Percentiles rank a stretch among this genome's conserved stretches.
phyloP scores from a whole-genome alignment of 2,888 invertebrate genomes.

The Acheta domesticus region DNA sequence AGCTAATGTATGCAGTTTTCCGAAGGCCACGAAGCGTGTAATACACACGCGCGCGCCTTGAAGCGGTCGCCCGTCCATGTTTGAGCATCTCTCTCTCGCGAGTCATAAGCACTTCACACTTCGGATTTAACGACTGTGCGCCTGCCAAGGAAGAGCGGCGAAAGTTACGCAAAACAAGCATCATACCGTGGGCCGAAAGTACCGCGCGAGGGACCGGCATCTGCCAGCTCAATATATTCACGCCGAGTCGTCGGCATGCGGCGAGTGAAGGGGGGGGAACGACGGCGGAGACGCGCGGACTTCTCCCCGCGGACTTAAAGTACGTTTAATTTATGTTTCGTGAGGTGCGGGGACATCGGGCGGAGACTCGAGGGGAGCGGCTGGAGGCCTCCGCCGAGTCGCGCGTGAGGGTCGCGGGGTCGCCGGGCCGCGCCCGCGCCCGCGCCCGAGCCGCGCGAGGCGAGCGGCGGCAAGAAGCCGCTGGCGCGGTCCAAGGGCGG shows the following conservation, averaged over 20 bases:
- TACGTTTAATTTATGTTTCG: not conserved
- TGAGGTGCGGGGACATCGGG: too few relatives aligned
- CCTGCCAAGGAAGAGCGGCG: too few relatives aligned
- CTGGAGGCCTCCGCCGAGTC: not conserved
- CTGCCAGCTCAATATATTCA: slow-evolving; percentile 18
- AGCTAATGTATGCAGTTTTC: not conserved
- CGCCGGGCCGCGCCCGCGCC: not conserved
- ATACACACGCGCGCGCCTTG: too few relatives aligned
- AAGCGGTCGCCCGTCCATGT: too few relatives aligned
- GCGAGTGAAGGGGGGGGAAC: not conserved
- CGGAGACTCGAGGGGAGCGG: not conserved
- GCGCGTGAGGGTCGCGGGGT: not conserved
- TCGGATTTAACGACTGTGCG: not conserved
- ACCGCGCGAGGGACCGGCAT: not conserved
- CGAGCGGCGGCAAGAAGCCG: not conserved
- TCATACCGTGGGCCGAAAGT: not conserved
- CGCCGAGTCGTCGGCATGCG: not conserved
- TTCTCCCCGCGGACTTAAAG: slow-evolving; percentile 6
- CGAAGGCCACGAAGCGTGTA: not conserved
- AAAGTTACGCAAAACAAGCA: too few relatives aligned
- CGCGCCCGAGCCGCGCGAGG: not conserved
- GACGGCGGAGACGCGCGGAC: not conserved
- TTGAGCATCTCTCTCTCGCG: too few relatives aligned
- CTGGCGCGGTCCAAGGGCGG: not conserved
- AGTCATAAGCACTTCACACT: not conserved